A percentile compares a stretch with the other conserved stretches of the same genome.
These are phyloP conservation scores for Fragum sueziense DNA, from an alignment of 2,888 invertebrate species.

Conservation along the genomic window DNA sequence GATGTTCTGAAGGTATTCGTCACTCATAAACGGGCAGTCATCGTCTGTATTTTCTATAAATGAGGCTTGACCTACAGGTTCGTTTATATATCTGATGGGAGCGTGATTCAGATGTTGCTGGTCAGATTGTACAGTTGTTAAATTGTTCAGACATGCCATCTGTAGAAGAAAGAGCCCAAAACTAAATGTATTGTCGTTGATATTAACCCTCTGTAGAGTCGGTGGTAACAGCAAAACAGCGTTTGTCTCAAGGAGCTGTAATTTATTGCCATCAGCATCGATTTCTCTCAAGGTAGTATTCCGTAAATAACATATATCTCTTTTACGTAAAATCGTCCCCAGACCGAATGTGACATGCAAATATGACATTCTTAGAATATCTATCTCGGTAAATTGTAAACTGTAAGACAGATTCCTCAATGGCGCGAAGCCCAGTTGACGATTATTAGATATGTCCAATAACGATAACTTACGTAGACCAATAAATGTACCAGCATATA, in stretches of 20 bases:
- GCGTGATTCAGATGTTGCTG: neutral
- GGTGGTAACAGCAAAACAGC: conserved; percentile 8
- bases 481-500: conserved; percentile 29
- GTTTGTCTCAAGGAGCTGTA: conserved; percentile 29
- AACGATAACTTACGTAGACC: conserved; percentile 5
- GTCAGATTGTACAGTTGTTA: neutral
- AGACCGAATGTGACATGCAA: conserved; percentile 34
- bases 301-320: conserved; percentile 27
- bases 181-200: conserved; percentile 25
- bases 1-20: neutral
- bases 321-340: neutral
- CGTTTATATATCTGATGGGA: neutral
- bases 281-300: conserved; percentile 38
- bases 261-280: conserved; percentile 27
- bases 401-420: conserved; percentile 34
- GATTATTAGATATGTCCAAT: conserved; percentile 36
- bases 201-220: conserved; percentile 18
- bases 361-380: conserved; percentile 20
- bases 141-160: conserved; percentile 14
- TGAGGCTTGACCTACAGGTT: neutral
- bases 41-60: neutral
- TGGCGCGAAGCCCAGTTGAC: conserved; percentile 23
- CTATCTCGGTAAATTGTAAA: conserved; percentile 34
- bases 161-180: conserved; percentile 32
- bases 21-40: conserved; percentile 17